A percentile compares a stretch with the other conserved stretches of the same genome.
These are phyloP conservation scores for Scopus umbretta DNA, from an alignment of 2,113 vertebrate genomes.

Conservation along the genomic window DNA sequence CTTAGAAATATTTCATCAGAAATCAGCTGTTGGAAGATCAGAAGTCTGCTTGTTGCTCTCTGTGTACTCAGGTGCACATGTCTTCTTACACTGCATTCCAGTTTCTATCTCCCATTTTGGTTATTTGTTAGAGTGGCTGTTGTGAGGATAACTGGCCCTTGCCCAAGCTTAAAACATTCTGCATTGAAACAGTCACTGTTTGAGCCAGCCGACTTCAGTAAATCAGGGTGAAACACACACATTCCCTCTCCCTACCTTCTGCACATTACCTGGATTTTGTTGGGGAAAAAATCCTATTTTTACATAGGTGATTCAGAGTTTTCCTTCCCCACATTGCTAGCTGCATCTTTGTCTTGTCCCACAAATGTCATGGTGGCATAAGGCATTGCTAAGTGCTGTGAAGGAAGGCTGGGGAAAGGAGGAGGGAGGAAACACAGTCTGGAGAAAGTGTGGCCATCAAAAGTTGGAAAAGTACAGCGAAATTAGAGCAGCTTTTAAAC, in stretches of 20 bases:
- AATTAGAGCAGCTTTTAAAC: neutral
- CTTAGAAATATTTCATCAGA: neutral
- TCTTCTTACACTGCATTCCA: neutral
- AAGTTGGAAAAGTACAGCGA: neutral
- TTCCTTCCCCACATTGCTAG: neutral
- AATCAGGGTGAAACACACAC: neutral
- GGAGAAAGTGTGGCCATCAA: neutral
- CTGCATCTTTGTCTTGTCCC: neutral
- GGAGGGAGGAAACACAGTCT: neutral
- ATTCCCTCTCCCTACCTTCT: no score
- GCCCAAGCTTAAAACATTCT: neutral
- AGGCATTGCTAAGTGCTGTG: neutral
- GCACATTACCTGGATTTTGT: neutral
- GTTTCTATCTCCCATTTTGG: neutral
- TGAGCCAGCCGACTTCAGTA: neutral
- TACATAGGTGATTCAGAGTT: neutral
- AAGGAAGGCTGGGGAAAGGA: neutral
- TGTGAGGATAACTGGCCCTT: neutral
- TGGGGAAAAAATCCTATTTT: neutral
- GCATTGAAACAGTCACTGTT: neutral
- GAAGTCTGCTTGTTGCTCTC: neutral
- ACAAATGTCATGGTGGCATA: neutral
- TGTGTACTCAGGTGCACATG: neutral
- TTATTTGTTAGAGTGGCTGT: neutral
- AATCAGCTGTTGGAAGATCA: neutral